Evolutionary conservation across 2,113 vertebrate species (phyloP).

Genomic region (Oncorhynchus kisutch): DNA sequence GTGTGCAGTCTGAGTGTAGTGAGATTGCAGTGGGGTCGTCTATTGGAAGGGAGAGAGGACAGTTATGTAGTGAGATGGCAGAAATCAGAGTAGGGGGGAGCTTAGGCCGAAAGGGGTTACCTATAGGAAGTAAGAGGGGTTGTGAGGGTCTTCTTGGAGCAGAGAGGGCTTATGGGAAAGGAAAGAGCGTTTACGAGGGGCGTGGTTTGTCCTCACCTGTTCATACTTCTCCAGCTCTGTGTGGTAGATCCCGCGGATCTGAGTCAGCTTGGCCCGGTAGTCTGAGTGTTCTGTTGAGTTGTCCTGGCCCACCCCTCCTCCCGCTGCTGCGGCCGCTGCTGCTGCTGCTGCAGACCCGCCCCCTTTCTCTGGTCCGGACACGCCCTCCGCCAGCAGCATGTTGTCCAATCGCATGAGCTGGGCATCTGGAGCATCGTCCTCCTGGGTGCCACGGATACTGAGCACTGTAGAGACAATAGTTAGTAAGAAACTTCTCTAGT

Average conservation of each 20-base stretch:
- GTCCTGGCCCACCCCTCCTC: conserved; percentile 82
- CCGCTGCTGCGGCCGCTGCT: conserved; percentile 85
- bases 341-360: conserved; percentile 88
- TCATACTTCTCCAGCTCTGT: conserved; percentile 99
- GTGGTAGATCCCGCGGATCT: conserved; percentile 98
- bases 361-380: conserved; percentile 93
- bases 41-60: not conserved
- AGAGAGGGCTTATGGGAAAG: too few species aligned
- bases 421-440: conserved; percentile 95
- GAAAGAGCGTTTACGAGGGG: too few species aligned
- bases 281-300: conserved; percentile 96
- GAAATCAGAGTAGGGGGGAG: too few species aligned
- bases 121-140: too few species aligned
- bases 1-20: not conserved
- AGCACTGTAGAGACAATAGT: conserved; percentile 76
- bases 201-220: conserved; percentile 78
- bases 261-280: conserved; percentile 95
- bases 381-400: conserved; percentile 96
- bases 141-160: too few species aligned
- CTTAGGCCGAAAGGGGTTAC: too few species aligned
- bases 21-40: not conserved
- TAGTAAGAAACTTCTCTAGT: not conserved
- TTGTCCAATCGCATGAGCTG: conserved; percentile 98
- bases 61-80: too few species aligned
- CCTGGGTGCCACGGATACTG: conserved; percentile 96